Conservation (phyloP, 2,888 invertebrate genomes). For the Serrognathus titanus region DNA sequence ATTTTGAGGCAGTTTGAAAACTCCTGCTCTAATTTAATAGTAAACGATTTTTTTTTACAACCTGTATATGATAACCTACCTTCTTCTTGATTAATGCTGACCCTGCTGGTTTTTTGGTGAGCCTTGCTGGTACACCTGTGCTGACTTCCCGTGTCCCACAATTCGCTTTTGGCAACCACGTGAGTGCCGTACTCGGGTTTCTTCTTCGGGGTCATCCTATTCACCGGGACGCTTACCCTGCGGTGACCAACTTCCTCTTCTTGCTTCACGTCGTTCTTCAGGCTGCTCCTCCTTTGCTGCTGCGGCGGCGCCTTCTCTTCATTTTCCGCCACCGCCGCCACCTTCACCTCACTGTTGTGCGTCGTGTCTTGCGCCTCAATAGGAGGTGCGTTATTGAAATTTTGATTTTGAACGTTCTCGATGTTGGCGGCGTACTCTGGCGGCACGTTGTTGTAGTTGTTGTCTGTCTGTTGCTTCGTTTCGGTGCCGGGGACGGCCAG, state of each 20-base stretch:
- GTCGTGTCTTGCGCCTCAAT: not conserved
- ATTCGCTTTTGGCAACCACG: conserved; percentile 48
- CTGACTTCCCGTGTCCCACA: conserved; percentile 49
- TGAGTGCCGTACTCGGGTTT: conserved; percentile 49
- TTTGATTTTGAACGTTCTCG: conserved; percentile 1
- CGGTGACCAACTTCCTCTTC: conserved; percentile 30
- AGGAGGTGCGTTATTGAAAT: conserved; percentile 10
- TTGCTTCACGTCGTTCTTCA: conserved; percentile 20
- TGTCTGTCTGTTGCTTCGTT: not conserved
- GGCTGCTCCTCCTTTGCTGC: conserved; percentile 21
- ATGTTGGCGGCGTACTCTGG: not conserved
- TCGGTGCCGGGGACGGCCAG: conserved; percentile 17
- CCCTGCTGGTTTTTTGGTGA: conserved; percentile 41
- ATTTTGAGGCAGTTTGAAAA: not conserved
- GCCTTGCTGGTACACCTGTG: conserved; percentile 41
- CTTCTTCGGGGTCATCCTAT: conserved; percentile 48
- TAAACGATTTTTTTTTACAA: too few species aligned
- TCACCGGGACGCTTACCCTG: conserved; percentile 39
- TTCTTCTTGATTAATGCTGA: conserved; percentile 41
- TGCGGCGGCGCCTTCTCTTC: conserved; percentile 11
- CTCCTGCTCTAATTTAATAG: too few species aligned
- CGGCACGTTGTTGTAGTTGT: not conserved
- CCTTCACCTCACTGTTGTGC: not conserved
- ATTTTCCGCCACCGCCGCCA: not conserved
- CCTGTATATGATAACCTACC: conserved; percentile 26